Evolutionary conservation across 2,797 vertebrate genomes (phyloP).

Genomic region (Enteromius paludinosus): DNA sequence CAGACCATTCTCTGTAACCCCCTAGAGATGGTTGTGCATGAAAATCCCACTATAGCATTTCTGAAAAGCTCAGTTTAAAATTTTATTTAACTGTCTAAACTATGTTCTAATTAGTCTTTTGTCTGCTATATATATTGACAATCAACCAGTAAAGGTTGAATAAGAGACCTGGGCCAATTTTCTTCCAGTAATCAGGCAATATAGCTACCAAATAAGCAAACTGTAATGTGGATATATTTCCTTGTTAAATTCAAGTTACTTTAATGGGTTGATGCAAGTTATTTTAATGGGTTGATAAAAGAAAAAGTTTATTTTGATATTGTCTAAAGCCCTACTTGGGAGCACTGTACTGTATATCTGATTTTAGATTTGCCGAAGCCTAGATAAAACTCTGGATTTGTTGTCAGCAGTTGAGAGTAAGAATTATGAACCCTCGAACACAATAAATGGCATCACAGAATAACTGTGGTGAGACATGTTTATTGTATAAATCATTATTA

Average conservation of each 20-base stretch:
- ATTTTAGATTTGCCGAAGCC: background rate
- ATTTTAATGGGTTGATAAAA: too few species aligned
- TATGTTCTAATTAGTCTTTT: background rate
- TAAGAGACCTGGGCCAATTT: background rate
- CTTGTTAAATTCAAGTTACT: background rate
- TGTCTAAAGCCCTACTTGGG: background rate
- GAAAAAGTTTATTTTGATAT: background rate
- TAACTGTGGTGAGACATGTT: background rate
- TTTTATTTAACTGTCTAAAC: background rate
- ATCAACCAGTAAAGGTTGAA: background rate
- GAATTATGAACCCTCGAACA: slow-evolving; percentile 9
- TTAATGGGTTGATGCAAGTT: background rate
- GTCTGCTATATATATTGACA: background rate
- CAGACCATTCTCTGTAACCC: background rate
- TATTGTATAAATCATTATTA: slow-evolving; percentile 35
- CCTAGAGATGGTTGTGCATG: background rate
- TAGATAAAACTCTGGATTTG: background rate
- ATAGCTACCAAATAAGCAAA: background rate
- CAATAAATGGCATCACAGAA: slow-evolving; percentile 22
- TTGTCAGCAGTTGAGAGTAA: background rate
- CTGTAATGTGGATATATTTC: background rate
- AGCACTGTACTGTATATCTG: too few species aligned
- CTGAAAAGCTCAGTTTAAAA: background rate
- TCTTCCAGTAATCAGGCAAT: background rate
- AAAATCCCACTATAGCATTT: background rate